These are phyloP conservation scores for Melanotus villosus DNA, from an alignment of 2,888 invertebrate species.

Conservation along the genomic window DNA sequence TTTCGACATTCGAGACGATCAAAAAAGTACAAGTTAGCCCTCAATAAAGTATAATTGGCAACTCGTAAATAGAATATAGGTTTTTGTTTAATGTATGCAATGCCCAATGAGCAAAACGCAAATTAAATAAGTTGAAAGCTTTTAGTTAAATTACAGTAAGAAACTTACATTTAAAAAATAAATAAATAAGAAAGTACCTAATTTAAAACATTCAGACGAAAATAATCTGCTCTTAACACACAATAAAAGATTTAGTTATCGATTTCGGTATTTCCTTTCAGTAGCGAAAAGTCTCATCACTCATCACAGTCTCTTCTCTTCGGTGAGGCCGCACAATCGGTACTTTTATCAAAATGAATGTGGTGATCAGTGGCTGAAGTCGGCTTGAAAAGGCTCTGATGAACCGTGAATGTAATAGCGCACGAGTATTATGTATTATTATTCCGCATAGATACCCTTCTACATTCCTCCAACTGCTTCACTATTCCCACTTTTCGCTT, in stretches of 20 bases:
- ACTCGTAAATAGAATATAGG: no score
- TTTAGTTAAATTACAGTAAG: no score
- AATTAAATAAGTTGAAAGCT: no score
- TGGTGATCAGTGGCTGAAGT: constrained; percentile 50
- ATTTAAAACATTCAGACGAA: not conserved
- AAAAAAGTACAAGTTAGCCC: no score
- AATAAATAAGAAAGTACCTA: not conserved
- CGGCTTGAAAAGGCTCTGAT: constrained; percentile 46
- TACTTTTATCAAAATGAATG: constrained; percentile 47
- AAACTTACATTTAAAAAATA: no score
- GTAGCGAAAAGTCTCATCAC: constrained; percentile 32
- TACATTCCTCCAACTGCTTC: constrained; percentile 24
- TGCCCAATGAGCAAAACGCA: no score
- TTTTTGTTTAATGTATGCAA: no score
- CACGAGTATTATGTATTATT: constrained; percentile 31
- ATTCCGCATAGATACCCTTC: constrained; percentile 31
- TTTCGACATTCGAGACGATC: no score
- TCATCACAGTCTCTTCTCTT: constrained; percentile 43
- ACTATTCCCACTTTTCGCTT: constrained; percentile 13
- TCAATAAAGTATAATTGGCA: no score
- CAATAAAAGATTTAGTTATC: constrained; percentile 34
- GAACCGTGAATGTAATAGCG: constrained; percentile 50
- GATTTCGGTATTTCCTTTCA: constrained; percentile 37
- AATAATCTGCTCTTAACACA: constrained; percentile 29
- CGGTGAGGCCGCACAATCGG: constrained; percentile 32